Evolutionary conservation across 2,888 invertebrate genomes (phyloP).

Genomic region (Zeuzera pyrina): DNA sequence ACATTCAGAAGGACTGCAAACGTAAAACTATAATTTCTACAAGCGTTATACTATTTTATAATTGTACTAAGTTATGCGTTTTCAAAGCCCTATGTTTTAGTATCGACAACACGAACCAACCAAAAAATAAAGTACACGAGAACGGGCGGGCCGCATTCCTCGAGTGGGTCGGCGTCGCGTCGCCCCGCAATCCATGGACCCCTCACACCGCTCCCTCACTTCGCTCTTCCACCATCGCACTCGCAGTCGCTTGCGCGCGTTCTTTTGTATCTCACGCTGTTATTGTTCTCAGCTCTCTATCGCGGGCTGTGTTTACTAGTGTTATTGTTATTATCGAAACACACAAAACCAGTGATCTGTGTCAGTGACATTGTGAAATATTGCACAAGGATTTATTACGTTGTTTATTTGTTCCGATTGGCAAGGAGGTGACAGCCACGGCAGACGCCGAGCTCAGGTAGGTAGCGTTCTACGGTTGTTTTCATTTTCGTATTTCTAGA

Average conservation of each 20-base stretch:
- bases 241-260: slow-evolving; percentile 64
- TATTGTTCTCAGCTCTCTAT: slow-evolving; percentile 33
- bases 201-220: slow-evolving; percentile 36
- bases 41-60: too few relatives aligned
- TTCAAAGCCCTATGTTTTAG: neutral
- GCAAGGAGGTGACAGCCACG: slow-evolving; percentile 48
- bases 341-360: slow-evolving; percentile 39
- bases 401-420: slow-evolving; percentile 22
- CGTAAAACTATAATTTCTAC: too few relatives aligned
- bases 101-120: slow-evolving; percentile 21
- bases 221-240: slow-evolving; percentile 16
- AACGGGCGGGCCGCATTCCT: slow-evolving; percentile 64
- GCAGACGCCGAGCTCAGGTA: slow-evolving; percentile 65
- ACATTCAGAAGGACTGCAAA: too few relatives aligned
- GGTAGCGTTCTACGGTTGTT: slow-evolving; percentile 58
- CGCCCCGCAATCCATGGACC: slow-evolving; percentile 9
- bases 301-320: slow-evolving; percentile 63
- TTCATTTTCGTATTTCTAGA: slow-evolving; percentile 47
- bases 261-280: too few relatives aligned
- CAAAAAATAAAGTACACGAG: slow-evolving; percentile 50
- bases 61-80: too few relatives aligned
- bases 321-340: slow-evolving; percentile 43
- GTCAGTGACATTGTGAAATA: slow-evolving; percentile 38
- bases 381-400: slow-evolving; percentile 16
- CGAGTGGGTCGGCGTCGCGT: slow-evolving; percentile 39